Conservation (phyloP, 92 coral and sea anemone species). For the Epizoanthus stellaris region DNA sequence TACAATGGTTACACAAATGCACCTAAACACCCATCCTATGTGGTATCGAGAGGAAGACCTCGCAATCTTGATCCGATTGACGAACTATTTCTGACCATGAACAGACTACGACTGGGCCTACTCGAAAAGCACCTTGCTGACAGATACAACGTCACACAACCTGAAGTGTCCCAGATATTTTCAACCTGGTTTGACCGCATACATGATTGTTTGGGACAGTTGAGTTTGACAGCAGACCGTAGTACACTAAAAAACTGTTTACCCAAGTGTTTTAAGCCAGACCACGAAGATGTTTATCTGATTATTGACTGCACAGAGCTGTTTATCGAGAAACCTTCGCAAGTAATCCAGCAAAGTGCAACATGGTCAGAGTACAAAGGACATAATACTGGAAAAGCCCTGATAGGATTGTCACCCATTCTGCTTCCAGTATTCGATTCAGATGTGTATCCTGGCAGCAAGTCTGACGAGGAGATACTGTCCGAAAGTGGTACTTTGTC, state of each 20-base stretch:
- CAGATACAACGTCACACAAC: slow-evolving; percentile 44
- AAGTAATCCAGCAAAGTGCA: slow-evolving; percentile 45
- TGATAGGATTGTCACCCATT: slow-evolving; percentile 41
- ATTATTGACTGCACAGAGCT: slow-evolving; percentile 48
- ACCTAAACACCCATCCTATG: slow-evolving; percentile 38
- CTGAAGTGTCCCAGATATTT: slow-evolving; percentile 52
- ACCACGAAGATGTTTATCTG: slow-evolving; percentile 37
- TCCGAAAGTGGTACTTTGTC: slow-evolving; percentile 45
- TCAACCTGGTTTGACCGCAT: slow-evolving; percentile 50
- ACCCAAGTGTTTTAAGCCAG: slow-evolving; percentile 45
- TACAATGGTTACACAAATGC: slow-evolving; percentile 49
- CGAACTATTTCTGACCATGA: slow-evolving; percentile 46
- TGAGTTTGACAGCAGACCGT: slow-evolving; percentile 44
- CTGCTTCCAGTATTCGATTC: slow-evolving; percentile 43
- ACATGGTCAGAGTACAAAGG: slow-evolving; percentile 63
- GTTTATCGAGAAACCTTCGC: slow-evolving; percentile 40
- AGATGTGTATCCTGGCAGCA: slow-evolving; percentile 55
- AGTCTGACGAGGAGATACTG: slow-evolving; percentile 59
- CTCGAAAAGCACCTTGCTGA: slow-evolving; percentile 51
- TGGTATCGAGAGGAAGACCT: slow-evolving; percentile 46
- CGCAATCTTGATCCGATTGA: slow-evolving; percentile 41
- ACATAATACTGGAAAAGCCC: slow-evolving; percentile 46
- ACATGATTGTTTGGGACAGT: slow-evolving; percentile 47
- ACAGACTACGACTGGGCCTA: slow-evolving; percentile 41
- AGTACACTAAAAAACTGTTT: slow-evolving; percentile 22